Conservation (phyloP, 2,797 vertebrate species). For the Orientallactaga sibirica region DNA sequence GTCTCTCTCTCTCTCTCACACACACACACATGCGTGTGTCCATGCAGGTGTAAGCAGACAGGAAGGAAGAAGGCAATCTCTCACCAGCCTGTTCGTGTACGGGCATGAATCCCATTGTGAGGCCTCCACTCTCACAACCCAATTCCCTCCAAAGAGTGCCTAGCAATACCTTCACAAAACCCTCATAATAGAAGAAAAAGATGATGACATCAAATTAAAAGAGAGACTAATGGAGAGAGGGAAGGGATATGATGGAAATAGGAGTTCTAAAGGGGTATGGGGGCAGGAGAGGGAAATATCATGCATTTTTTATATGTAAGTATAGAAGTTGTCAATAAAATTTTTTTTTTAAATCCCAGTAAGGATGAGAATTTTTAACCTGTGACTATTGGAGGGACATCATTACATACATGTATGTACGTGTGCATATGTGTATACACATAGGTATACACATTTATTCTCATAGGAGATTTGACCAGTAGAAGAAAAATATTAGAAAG, state of each 20-base stretch:
- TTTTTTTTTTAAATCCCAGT: background rate
- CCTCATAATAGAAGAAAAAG: too few relatives aligned
- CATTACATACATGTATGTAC: background rate
- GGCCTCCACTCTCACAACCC: fast-evolving
- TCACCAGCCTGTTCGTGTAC: background rate
- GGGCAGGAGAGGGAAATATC: too few relatives aligned
- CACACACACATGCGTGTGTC: background rate
- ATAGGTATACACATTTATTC: background rate
- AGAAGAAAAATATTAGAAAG: background rate
- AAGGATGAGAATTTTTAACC: background rate
- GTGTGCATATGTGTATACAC: too few relatives aligned
- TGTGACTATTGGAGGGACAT: background rate
- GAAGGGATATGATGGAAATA: too few relatives aligned
- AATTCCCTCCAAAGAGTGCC: background rate
- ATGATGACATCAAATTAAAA: too few relatives aligned
- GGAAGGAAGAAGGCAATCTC: too few relatives aligned
- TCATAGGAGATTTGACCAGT: background rate
- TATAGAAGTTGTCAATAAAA: too few relatives aligned
- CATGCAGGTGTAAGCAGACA: too few relatives aligned
- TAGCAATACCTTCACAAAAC: too few relatives aligned
- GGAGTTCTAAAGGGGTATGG: too few relatives aligned
- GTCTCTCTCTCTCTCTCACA: background rate
- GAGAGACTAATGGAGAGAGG: too few relatives aligned
- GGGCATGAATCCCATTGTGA: background rate
- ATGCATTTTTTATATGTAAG: too few relatives aligned